Conservation (phyloP, 1,140 invertebrate genomes). For the Diorhabda sublineata region DNA sequence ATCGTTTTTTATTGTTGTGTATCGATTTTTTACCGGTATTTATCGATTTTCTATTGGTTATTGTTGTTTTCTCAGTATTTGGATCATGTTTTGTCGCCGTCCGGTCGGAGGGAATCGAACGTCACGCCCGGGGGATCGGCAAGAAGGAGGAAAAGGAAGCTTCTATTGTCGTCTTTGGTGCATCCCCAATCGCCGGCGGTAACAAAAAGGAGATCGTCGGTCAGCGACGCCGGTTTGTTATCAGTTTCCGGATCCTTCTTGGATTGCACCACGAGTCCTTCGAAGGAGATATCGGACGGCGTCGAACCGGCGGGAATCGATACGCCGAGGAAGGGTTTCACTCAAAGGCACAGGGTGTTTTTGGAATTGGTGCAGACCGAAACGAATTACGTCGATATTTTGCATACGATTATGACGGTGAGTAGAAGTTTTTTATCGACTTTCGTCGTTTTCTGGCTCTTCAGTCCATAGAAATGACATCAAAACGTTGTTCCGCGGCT, state of each 20-base stretch:
- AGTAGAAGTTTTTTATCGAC: constrained; percentile 31
- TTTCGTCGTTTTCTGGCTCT: no score
- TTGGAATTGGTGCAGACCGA: constrained; percentile 94
- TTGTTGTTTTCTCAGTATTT: constrained; percentile 51
- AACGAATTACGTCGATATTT: constrained; percentile 92
- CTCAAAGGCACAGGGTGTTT: constrained; percentile 81
- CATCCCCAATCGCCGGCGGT: constrained; percentile 53
- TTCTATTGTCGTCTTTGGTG: constrained; percentile 49
- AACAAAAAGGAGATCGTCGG: constrained; percentile 70
- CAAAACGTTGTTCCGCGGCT: no score
- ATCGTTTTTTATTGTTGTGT: not conserved
- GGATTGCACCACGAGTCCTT: constrained; percentile 74
- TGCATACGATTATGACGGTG: constrained; percentile 88
- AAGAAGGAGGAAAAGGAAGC: constrained; percentile 67
- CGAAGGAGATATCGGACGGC: constrained; percentile 59
- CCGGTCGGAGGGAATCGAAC: constrained; percentile 58
- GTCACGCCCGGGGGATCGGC: constrained; percentile 49
- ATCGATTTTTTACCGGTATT: not conserved
- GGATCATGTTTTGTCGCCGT: constrained; percentile 54
- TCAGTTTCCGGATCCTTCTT: constrained; percentile 82
- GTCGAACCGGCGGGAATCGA: constrained; percentile 52
- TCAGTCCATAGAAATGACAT: no score
- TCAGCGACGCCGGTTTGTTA: constrained; percentile 76
- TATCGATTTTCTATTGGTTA: constrained; percentile 12
- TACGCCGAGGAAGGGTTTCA: constrained; percentile 62